Conservation (phyloP, 2,113 vertebrate genomes). For the Murina feae region DNA sequence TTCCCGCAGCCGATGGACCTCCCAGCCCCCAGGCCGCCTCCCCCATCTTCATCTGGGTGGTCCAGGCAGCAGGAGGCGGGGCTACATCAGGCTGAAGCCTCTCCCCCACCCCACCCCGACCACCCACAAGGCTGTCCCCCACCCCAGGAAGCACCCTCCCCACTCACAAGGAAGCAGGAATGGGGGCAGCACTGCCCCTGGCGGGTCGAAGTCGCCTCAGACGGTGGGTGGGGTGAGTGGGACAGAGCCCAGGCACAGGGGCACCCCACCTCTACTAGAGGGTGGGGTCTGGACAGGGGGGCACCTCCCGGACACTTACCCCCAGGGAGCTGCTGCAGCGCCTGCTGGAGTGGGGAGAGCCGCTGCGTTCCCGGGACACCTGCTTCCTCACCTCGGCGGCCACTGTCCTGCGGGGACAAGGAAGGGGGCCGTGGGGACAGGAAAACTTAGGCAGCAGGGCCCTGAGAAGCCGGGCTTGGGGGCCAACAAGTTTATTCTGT, state of each 20-base stretch:
- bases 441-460: not conserved
- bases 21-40: not conserved
- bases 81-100: not conserved
- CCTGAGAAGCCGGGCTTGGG: not conserved
- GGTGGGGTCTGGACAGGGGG: too few relatives aligned
- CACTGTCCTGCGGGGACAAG: slow-evolving; percentile 82
- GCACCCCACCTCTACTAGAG: not conserved
- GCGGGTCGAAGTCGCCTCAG: not conserved
- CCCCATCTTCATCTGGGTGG: slow-evolving; percentile 26
- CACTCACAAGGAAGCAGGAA: not conserved
- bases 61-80: not conserved
- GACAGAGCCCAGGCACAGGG: not conserved
- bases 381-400: slow-evolving; percentile 93
- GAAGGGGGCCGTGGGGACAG: not conserved
- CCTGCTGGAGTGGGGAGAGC: slow-evolving; percentile 89
- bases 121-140: not conserved
- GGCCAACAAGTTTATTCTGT: not conserved
- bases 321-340: slow-evolving; percentile 84
- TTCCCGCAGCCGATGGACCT: not conserved
- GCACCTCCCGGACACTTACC: slow-evolving; percentile 76
- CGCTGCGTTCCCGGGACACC: slow-evolving; percentile 88
- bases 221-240: too few relatives aligned
- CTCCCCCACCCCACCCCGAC: not conserved
- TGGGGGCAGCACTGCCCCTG: not conserved
- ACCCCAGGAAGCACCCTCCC: not conserved